Conservation (phyloP, 2,113 vertebrate genomes). For the Tautogolabrus adspersus region DNA sequence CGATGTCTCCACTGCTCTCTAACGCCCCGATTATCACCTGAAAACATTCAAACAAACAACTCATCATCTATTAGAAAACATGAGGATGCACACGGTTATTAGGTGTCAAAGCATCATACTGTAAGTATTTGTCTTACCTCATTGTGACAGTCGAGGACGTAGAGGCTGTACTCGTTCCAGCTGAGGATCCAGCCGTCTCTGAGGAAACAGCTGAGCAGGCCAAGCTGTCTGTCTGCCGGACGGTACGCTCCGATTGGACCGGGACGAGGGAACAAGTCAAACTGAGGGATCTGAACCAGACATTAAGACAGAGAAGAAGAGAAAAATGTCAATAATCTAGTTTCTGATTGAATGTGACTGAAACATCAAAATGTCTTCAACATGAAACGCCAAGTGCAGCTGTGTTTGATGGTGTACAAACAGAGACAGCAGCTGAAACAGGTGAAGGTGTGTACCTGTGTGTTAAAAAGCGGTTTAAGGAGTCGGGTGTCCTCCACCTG, state of each 20-base stretch:
- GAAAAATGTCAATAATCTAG: neutral
- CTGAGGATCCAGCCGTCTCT: slow-evolving; percentile 94
- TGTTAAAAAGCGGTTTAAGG: slow-evolving; percentile 89
- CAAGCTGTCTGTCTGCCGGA: slow-evolving; percentile 89
- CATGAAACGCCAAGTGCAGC: too few species aligned
- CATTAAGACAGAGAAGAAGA: neutral
- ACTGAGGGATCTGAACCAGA: slow-evolving; percentile 81
- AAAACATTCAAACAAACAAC: neutral
- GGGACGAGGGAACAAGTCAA: slow-evolving; percentile 91
- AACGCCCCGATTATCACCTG: slow-evolving; percentile 91
- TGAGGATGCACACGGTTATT: too few species aligned
- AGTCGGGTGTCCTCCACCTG: slow-evolving; percentile 92
- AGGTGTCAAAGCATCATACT: too few species aligned
- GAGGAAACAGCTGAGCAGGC: slow-evolving; percentile 90
- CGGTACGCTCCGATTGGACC: slow-evolving; percentile 81
- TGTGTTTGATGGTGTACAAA: too few species aligned
- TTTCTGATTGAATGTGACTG: too few species aligned
- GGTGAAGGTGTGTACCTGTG: slow-evolving; percentile 68
- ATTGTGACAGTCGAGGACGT: slow-evolving; percentile 90
- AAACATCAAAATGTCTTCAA: too few species aligned
- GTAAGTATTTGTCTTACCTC: slow-evolving; percentile 69
- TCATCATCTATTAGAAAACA: too few species aligned
- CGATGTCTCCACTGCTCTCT: slow-evolving; percentile 94
- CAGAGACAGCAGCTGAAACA: neutral
- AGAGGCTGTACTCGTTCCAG: slow-evolving; percentile 97